Evolutionary conservation across 2,797 vertebrate genomes (phyloP).

Genomic region (Sphenopsis melanotis): DNA sequence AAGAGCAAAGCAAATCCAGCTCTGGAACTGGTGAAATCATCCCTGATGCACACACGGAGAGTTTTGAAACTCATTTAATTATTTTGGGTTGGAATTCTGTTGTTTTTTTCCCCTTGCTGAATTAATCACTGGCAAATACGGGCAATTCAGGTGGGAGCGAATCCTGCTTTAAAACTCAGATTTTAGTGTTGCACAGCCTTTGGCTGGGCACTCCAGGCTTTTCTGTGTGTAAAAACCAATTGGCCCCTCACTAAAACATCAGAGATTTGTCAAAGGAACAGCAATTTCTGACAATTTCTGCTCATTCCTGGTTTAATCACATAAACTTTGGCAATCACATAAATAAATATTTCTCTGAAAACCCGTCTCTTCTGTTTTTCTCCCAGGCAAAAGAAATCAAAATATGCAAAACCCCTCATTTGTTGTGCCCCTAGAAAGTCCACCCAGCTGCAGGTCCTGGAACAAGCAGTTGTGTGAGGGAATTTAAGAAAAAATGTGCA

Average conservation of each 20-base stretch:
- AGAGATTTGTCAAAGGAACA: not conserved
- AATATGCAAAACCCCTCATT: not conserved
- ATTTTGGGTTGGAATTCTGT: too few species aligned
- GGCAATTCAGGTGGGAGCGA: too few species aligned
- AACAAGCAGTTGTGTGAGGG: rapidly evolving
- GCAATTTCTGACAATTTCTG: not conserved
- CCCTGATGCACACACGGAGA: too few species aligned
- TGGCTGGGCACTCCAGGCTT: too few species aligned
- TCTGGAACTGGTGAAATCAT: too few species aligned
- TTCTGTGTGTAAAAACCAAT: rapidly evolving
- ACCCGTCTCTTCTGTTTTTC: not conserved
- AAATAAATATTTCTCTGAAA: not conserved
- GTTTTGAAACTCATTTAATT: too few species aligned
- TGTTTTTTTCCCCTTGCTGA: too few species aligned
- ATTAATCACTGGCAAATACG: too few species aligned
- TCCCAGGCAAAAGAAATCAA: not conserved
- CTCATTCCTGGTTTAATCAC: not conserved
- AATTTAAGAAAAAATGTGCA: rapidly evolving
- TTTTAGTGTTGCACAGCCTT: not conserved
- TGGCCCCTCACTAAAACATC: not conserved
- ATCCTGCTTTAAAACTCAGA: not conserved
- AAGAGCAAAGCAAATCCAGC: too few species aligned
- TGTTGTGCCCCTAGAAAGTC: not conserved
- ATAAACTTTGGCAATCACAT: too few species aligned
- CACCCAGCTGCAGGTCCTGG: not conserved